Conservation (phyloP, 2,113 vertebrate species). For the Apodemus sylvaticus region DNA sequence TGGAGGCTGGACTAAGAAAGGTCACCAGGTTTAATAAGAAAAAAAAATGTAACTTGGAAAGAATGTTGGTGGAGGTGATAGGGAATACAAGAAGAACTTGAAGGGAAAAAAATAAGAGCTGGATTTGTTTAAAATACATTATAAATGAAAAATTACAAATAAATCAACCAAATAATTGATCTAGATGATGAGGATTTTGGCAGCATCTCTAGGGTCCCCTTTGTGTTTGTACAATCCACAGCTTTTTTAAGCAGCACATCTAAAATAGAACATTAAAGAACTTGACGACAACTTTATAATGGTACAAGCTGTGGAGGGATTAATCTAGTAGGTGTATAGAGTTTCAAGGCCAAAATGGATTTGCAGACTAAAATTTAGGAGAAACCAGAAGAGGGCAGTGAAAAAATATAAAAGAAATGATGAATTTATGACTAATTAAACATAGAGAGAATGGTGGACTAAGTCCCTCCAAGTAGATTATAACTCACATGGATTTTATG, state of each 20-base stretch:
- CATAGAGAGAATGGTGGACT: background rate
- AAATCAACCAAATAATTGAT: background rate
- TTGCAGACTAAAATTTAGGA: background rate
- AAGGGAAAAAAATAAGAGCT: background rate
- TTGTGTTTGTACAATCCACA: background rate
- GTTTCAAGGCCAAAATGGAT: background rate
- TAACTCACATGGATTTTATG: background rate
- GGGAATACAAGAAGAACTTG: background rate
- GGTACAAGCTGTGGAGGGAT: background rate
- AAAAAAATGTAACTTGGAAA: background rate
- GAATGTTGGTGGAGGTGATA: background rate
- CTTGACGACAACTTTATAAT: background rate
- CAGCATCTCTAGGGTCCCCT: background rate
- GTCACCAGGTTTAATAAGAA: background rate
- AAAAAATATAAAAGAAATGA: background rate
- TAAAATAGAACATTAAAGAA: background rate
- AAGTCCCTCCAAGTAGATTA: background rate
- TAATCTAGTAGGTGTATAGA: background rate
- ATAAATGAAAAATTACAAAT: no score
- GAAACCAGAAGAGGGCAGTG: background rate
- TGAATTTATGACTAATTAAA: background rate
- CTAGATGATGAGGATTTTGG: background rate
- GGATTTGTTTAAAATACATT: background rate
- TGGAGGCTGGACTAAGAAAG: background rate
- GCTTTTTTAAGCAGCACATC: background rate